Conservation (phyloP, 2,888 invertebrate species). For the Gortyna flavago region DNA sequence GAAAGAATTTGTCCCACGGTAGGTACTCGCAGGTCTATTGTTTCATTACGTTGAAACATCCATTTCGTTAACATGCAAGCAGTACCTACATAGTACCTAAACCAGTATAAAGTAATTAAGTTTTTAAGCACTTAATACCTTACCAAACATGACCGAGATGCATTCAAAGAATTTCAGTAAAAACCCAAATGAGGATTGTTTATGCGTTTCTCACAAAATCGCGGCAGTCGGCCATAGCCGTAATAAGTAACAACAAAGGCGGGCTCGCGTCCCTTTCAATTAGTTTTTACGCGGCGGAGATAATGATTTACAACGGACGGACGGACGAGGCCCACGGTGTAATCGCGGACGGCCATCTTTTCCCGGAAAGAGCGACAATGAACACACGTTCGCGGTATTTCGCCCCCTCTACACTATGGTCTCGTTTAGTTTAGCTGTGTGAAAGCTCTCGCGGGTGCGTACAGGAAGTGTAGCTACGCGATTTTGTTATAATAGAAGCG, state of each 20-base stretch:
- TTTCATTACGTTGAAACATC: conserved; percentile 38
- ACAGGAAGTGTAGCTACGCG: conserved; percentile 35
- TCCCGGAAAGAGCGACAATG: conserved; percentile 86
- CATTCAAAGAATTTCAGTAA: conserved; percentile 60
- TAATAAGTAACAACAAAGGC: conserved; percentile 80
- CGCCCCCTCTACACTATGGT: conserved; percentile 63
- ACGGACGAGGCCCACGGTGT: conserved; percentile 69
- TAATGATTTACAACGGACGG: conserved; percentile 83
- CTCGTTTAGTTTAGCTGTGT: conserved; percentile 63
- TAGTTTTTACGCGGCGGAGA: conserved; percentile 84
- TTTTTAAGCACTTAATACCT: conserved; percentile 60
- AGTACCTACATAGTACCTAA: conserved; percentile 34
- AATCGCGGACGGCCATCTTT: conserved; percentile 80
- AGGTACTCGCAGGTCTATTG: conserved; percentile 27
- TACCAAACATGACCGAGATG: conserved; percentile 50
- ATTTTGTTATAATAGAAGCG: conserved; percentile 43
- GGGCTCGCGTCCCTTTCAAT: conserved; percentile 83
- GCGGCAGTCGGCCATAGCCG: conserved; percentile 60
- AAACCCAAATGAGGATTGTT: conserved; percentile 69
- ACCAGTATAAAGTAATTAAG: conserved; percentile 61
- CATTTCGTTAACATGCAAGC: conserved; percentile 24
- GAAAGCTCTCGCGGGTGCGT: conserved; percentile 65
- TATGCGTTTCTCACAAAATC: conserved; percentile 67
- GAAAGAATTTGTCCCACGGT: conserved; percentile 38
- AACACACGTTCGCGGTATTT: conserved; percentile 76